A percentile compares a stretch with the other conserved stretches of the same genome.
These are phyloP conservation scores for Ctenicera cuprea DNA, from an alignment of 2,888 invertebrate genomes.

Conservation along the genomic window DNA sequence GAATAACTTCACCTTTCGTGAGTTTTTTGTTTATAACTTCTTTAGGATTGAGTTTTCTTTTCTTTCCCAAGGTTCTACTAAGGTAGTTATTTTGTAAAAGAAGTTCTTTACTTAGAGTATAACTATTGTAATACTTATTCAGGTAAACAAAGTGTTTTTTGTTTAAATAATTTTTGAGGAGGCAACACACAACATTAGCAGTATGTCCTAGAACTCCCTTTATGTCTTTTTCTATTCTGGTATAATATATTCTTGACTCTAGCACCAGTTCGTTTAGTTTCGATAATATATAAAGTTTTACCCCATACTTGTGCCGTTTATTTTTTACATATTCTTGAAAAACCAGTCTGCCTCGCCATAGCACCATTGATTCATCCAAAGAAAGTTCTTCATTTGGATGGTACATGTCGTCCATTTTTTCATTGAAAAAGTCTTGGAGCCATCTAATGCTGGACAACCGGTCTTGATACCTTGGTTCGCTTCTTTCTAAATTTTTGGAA, in stretches of 20 bases:
- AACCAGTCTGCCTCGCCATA: conserved; percentile 51
- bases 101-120: no score
- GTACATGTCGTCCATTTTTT: no score
- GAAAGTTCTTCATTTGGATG: no score
- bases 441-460: no score
- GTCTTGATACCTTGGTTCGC: no score
- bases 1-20: conserved; percentile 52
- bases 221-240: conserved; percentile 53
- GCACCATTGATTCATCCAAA: conserved; percentile 58
- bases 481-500: no score
- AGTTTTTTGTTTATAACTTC: conserved; percentile 52
- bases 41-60: conserved; percentile 50
- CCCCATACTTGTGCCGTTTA: no score
- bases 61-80: conserved; percentile 54
- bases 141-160: conserved; percentile 53
- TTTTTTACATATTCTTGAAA: conserved; percentile 59
- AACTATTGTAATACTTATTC: no score
- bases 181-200: conserved; percentile 57
- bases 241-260: conserved; percentile 59
- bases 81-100: conserved; percentile 58
- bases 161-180: no score
- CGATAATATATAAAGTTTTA: conserved; percentile 59
- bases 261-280: conserved; percentile 54
- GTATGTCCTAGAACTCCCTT: conserved; percentile 58
- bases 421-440: no score